Evolutionary conservation across 1,140 invertebrate genomes (phyloP).

Genomic region (Drosophila ercepeae): DNA sequence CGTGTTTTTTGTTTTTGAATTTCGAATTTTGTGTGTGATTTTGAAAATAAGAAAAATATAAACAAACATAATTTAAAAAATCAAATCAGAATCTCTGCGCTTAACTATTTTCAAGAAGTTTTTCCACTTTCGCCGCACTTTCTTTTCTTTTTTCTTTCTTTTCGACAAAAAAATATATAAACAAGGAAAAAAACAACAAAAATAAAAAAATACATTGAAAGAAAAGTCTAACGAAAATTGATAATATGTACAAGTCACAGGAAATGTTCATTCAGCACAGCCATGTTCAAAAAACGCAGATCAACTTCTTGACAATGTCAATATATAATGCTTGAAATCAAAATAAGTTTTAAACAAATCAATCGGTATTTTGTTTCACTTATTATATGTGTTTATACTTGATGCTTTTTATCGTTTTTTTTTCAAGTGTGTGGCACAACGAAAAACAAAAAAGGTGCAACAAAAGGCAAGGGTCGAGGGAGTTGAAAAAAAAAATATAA

Average conservation of each 20-base stretch:
- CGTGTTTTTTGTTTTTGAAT: conserved; percentile 63
- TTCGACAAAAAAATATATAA: neutral
- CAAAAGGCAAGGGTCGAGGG: conserved; percentile 30
- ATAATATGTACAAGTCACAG: conserved; percentile 30
- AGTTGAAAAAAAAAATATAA: conserved; percentile 13
- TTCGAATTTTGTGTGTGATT: conserved; percentile 42
- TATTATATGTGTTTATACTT: conserved; percentile 1
- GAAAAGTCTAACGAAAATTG: conserved; percentile 38
- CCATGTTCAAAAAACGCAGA: conserved; percentile 94
- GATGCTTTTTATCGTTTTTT: conserved; percentile 21
- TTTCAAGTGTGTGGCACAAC: conserved; percentile 39
- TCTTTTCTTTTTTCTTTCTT: conserved; percentile 6
- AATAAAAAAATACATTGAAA: conserved; percentile 62
- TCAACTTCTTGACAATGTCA: conserved; percentile 94
- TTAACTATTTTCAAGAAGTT: conserved; percentile 82
- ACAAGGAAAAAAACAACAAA: conserved; percentile 58
- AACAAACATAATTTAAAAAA: conserved; percentile 39
- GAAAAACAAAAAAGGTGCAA: conserved; percentile 54
- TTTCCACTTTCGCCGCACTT: conserved; percentile 63
- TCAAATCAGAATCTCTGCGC: conserved; percentile 35
- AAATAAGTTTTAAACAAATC: conserved; percentile 50
- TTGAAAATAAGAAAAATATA: conserved; percentile 24
- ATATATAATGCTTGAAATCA: conserved; percentile 48
- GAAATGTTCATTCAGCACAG: conserved; percentile 85
- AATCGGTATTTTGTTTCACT: conserved; percentile 36